Base-by-base conservation (phyloP, 1,140 invertebrate species). In the Eueides isabella region DNA sequence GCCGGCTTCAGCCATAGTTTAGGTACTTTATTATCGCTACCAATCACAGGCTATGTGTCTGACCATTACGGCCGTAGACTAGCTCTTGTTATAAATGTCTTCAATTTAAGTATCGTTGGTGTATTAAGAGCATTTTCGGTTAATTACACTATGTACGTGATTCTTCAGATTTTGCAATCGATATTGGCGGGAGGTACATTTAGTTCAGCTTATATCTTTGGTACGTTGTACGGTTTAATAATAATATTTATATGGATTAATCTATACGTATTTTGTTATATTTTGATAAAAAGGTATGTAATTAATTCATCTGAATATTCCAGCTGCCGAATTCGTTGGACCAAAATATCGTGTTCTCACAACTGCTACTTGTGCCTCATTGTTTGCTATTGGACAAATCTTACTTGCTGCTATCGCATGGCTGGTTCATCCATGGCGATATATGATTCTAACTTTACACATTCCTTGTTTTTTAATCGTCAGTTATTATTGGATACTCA, bases 311-410 rank as follows among this genome's bases (percentile, higher is more conserved):
- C 48, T 67, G 48, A 61, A 71, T 71, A 85, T 95, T 38, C 96
- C 95, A 55, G 80, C 73, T 71, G 75, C 80, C 30, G 80, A 81
- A 41, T 44, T 81, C 0, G 77, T 81, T 5, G 96, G 96, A 1
- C 95, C 96, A 1, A 94, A 95, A 69, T 95, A 96, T 69, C 92
- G 97, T 64, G 96, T 96, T 0, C 84, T 96, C 9, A 95, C 94
- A 69, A 96, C 96, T 26, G 95, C 96, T 1, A 85, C 96, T 0
- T 94, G 96, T 1, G 95, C 95, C 11, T 94, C 94, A 19, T 95
- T 95, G 81, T 97, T 96, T 83, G 95, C 96, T 0, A 71, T 96
- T 1, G 97, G 97, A 0, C 95, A 96, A 78, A 94, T 96, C 30
- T 80, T 95, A 5, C 85, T 96, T 48, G 96, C 96, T 44, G 81